Evolutionary conservation across 2,113 vertebrate genomes (phyloP), one percentile per base, ranked within the genome.

Genomic region (Myotis yumanensis): DNA sequence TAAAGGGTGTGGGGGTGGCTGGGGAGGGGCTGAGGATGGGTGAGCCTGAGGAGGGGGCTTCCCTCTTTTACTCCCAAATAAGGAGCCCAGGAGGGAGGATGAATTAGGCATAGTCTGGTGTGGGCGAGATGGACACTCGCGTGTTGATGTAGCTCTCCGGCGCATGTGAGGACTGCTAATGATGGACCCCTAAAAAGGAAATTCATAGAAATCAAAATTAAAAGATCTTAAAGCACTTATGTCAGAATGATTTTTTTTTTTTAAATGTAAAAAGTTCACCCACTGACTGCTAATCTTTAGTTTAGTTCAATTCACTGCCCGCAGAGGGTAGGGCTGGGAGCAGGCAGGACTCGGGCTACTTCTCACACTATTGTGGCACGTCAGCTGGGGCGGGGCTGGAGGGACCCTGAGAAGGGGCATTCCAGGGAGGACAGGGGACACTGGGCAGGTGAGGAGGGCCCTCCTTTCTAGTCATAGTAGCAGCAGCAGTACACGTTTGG

Each of bases 91-190:
- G 96, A 99, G 98, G 51, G 99, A 99, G 97, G 99, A 99, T 93
- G 99, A 99, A 98, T 98, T 99, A 96, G 99, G 98, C 98, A 99
- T 98, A 82, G 99, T 98, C 98, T 99, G 99, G 98, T 99, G 99
- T 96, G 99, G 98, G 97, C 99, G 99, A 97, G 99, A 98, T 82
- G 99, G 99, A 97, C 99, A 99, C 98, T 99, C 99, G 97, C 99
- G 99, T 97, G 98, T 99, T 98, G 99, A 99, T 90, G 99, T 98
- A 96, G 99, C 97, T 98, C 99, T 99, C 96, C 99, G 98, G 97
- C 99, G 98, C 97, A 99, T 99, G 98, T 99, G 99, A 97, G 99
- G 99, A 95, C 99, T 99, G 99, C 99, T 99, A 99, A 99, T 99
- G 99, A 99, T 99, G 99, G 99, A 99, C 93, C 99, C 99, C 99